phyloP scores from a whole-genome alignment of 2,888 invertebrate genomes.

The Catocala sponsa region DNA sequence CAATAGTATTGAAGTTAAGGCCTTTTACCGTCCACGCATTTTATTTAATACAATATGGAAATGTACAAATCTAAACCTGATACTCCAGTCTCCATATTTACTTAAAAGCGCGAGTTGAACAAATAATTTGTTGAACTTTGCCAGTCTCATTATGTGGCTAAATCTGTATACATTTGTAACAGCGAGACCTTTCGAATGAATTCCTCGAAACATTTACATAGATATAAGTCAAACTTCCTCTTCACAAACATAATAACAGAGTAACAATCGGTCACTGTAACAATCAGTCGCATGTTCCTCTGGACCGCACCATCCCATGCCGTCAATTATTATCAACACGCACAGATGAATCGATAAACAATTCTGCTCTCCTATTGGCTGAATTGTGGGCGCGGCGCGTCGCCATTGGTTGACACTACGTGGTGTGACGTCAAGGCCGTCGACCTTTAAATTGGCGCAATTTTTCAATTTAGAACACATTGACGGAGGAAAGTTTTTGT shows the following conservation, averaged over 20 bases:
- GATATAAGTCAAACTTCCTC: constrained; percentile 12
- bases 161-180: too few species aligned
- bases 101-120: too few species aligned
- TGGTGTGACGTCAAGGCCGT: constrained; percentile 74
- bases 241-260: constrained; percentile 10
- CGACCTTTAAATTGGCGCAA: constrained; percentile 74
- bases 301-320: constrained; percentile 44
- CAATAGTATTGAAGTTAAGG: too few species aligned
- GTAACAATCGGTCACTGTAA: constrained; percentile 29
- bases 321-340: constrained; percentile 53
- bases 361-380: constrained; percentile 65
- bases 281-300: constrained; percentile 43
- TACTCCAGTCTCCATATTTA: too few species aligned
- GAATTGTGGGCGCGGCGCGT: constrained; percentile 63
- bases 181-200: too few species aligned
- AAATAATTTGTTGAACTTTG: too few species aligned
- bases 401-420: constrained; percentile 61
- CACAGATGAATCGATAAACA: constrained; percentile 70
- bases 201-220: neutral
- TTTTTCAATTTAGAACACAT: constrained; percentile 73
- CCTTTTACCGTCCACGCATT: too few species aligned
- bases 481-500: constrained; percentile 47
- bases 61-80: too few species aligned
- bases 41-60: too few species aligned
- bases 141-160: too few species aligned